These are phyloP conservation scores for Montipora capricornis DNA, from an alignment of 64 coral and sea anemone species.

Conservation along the genomic window DNA sequence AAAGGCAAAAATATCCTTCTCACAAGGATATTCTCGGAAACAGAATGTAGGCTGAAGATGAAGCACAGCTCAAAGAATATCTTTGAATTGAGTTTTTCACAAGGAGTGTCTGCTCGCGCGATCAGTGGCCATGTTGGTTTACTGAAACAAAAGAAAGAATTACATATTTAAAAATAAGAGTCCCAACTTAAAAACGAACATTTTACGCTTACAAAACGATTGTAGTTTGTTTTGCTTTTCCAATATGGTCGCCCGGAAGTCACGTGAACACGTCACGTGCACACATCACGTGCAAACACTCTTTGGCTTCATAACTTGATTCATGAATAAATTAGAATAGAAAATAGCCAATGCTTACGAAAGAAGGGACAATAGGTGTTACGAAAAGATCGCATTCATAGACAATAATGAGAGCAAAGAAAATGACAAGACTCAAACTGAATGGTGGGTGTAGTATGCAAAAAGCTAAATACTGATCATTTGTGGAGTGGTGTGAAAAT, in stretches of 20 bases:
- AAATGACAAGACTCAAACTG: not conserved
- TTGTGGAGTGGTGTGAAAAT: not conserved
- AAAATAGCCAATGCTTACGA: not conserved
- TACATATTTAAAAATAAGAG: too few species aligned
- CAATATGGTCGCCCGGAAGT: too few species aligned
- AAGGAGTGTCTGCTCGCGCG: not conserved
- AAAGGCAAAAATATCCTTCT: not conserved
- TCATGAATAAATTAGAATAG: not conserved
- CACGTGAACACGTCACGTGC: too few species aligned
- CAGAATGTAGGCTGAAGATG: not conserved
- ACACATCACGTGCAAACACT: too few species aligned
- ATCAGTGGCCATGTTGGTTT: not conserved
- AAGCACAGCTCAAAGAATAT: not conserved
- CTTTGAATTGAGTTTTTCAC: not conserved
- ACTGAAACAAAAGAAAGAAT: too few species aligned
- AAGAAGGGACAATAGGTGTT: not conserved
- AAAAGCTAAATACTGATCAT: not conserved
- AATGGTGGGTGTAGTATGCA: not conserved
- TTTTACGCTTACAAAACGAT: too few species aligned
- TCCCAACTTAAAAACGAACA: too few species aligned
- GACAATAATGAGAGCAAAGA: not conserved
- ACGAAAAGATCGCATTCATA: not conserved
- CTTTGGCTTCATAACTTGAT: not conserved
- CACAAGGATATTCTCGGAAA: not conserved
- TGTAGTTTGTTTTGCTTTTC: too few species aligned